Evolutionary conservation across 2,888 invertebrate genomes (phyloP).

Genomic region (Perizoma flavofasciatum): DNA sequence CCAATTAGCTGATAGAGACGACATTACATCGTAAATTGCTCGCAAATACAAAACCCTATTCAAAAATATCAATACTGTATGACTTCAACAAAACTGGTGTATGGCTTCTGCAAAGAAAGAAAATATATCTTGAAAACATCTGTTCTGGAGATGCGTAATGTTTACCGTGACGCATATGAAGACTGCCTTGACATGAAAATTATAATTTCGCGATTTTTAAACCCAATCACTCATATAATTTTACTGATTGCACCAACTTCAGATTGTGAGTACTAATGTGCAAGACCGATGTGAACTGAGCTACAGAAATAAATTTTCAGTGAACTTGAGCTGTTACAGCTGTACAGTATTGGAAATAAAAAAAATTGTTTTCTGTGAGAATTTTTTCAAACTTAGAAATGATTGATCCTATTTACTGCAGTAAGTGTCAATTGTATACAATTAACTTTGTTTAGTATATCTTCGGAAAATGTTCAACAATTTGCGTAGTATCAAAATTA

Average conservation of each 20-base stretch:
- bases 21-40: constrained; percentile 38
- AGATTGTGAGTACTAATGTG: constrained; percentile 48
- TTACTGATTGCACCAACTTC: constrained; percentile 62
- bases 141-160: constrained; percentile 44
- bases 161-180: constrained; percentile 51
- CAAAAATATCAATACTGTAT: constrained; percentile 44
- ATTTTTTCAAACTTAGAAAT: constrained; percentile 11
- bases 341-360: constrained; percentile 10
- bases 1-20: constrained; percentile 43
- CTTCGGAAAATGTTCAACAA: not conserved
- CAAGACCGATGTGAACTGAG: constrained; percentile 65
- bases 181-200: constrained; percentile 31
- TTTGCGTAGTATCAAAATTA: not conserved
- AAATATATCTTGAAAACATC: constrained; percentile 32
- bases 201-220: constrained; percentile 43
- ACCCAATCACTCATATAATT: constrained; percentile 43
- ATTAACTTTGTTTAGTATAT: not conserved
- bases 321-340: constrained; percentile 65
- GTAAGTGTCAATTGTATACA: constrained; percentile 50
- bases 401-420: constrained; percentile 55
- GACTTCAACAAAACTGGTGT: constrained; percentile 49
- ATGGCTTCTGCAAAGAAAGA: constrained; percentile 50
- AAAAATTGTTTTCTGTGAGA: not conserved
- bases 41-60: constrained; percentile 19
- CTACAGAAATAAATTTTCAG: constrained; percentile 66